These are phyloP conservation scores for Dasyurus viverrinus DNA, from an alignment of 2,113 vertebrate species.

Conservation along the genomic window DNA sequence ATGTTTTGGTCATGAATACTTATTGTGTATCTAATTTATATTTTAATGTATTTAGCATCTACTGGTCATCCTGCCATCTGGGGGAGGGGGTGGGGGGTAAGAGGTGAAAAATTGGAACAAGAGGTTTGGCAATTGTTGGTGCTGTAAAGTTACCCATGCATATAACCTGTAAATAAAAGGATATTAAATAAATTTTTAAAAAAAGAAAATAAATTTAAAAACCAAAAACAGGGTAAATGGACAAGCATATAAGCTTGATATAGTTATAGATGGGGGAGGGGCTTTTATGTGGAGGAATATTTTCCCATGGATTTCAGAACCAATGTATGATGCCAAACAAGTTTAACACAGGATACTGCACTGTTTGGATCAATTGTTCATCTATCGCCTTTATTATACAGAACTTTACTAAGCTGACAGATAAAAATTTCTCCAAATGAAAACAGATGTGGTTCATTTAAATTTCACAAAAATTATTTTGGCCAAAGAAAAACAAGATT, in stretches of 20 bases:
- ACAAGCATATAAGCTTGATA: neutral
- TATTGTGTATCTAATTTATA: no score
- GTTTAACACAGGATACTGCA: neutral
- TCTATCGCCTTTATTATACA: neutral
- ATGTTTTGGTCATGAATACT: no score
- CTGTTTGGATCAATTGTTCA: neutral
- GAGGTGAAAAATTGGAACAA: no score
- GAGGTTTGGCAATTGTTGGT: no score
- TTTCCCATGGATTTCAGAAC: neutral
- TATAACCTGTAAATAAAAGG: no score
- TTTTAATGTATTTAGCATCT: no score
- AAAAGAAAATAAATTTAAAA: neutral
- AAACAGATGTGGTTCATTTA: neutral
- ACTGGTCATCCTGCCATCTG: no score
- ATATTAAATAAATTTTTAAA: no score
- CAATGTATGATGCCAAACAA: neutral
- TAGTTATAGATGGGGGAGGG: neutral
- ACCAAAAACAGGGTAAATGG: neutral
- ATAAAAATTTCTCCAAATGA: neutral
- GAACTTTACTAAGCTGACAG: neutral
- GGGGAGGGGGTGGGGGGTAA: no score
- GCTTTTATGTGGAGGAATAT: neutral
- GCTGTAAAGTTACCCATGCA: no score
- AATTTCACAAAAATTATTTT: conserved; percentile 26
- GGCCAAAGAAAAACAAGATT: neutral